These are phyloP conservation scores for Trypoxylon attenuatum DNA, from an alignment of 2,888 invertebrate genomes.

Conservation along the genomic window DNA sequence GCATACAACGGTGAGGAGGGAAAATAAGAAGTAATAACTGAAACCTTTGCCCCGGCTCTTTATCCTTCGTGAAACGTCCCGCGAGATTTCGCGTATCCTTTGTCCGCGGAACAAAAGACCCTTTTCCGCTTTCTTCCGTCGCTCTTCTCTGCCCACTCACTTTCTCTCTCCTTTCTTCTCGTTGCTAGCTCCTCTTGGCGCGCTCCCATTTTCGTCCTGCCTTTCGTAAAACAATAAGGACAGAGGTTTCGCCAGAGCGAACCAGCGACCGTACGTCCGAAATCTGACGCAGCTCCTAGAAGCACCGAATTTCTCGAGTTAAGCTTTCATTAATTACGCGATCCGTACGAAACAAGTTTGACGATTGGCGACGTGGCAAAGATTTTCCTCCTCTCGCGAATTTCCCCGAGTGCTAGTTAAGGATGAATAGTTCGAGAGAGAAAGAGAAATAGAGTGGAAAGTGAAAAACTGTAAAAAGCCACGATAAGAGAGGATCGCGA, in stretches of 20 bases:
- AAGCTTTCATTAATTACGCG: neutral
- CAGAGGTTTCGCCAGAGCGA: neutral
- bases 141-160: neutral
- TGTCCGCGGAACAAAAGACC: slow-evolving; percentile 31
- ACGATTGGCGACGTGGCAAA: too few relatives aligned
- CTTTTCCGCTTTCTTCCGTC: slow-evolving; percentile 5
- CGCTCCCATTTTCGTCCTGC: slow-evolving; percentile 3
- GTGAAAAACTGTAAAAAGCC: neutral
- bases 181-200: neutral
- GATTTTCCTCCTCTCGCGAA: neutral
- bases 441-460: too few relatives aligned
- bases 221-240: slow-evolving; percentile 14
- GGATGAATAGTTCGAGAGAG: too few relatives aligned
- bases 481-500: neutral
- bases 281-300: neutral
- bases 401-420: too few relatives aligned
- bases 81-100: slow-evolving; percentile 17
- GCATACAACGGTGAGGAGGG: slow-evolving; percentile 82
- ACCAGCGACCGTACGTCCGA: too few relatives aligned
- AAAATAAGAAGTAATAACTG: slow-evolving; percentile 28
- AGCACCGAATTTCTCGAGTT: slow-evolving; percentile 5
- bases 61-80: slow-evolving; percentile 16
- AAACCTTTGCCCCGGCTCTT: slow-evolving; percentile 13
- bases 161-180: slow-evolving; percentile 7
- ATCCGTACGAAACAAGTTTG: too few relatives aligned